Base-by-base conservation (phyloP, 2,113 vertebrate species). In the Baryphthengus martii region DNA sequence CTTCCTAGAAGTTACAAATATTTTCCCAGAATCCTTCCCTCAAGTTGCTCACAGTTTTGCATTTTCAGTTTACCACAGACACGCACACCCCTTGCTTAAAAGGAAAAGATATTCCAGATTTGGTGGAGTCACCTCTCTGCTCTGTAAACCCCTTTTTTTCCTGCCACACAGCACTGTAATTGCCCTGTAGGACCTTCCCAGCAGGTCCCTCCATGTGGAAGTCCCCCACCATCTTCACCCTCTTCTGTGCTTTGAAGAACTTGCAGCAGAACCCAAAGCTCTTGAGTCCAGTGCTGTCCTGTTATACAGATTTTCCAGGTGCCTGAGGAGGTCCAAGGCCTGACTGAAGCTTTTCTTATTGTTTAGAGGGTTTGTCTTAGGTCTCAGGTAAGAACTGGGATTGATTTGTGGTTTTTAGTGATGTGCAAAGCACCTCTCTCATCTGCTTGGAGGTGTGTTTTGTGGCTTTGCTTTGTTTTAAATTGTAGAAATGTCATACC, bases 11-110 rank as follows among this genome's bases (percentile, higher is more conserved):
- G 86, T 87, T 77, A 39, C 42, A 89, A 63, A 39, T 49, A 59
- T 81, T 93, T 88, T 59, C 44, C 56, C 31, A 28, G 84, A 71
- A 89, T 80, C 12, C 67, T 88, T 84, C 55, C 77, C 42, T 35
- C 31, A 76, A 53, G n/a, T 76, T 88, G 53, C 44, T 23, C 1
- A 10, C 18, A 68, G 31, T 79, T 17, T 75, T 79, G 37, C 17
- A 3, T 53, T 82, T 76, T 47, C 77, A 8, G 5, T 67, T 87
- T 89, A 35, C 29, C 37, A 6, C 8, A n/a, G n/a, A n/a, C n/a
- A n/a, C n/a, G n/a, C n/a, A n/a, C n/a, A n/a, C 1, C 0, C 0
- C 0, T 13, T 44, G 35, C 37, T 76, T 49, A 61, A 65, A 88
- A 81, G 20, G 9, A 71, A 84, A 75, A 63, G n/a, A 33, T 84